A percentile compares a stretch with the other conserved stretches of the same genome.
phyloP scores from a whole-genome alignment of 2,113 vertebrate species.

The Pseudorhombus dupliciocellatus region DNA sequence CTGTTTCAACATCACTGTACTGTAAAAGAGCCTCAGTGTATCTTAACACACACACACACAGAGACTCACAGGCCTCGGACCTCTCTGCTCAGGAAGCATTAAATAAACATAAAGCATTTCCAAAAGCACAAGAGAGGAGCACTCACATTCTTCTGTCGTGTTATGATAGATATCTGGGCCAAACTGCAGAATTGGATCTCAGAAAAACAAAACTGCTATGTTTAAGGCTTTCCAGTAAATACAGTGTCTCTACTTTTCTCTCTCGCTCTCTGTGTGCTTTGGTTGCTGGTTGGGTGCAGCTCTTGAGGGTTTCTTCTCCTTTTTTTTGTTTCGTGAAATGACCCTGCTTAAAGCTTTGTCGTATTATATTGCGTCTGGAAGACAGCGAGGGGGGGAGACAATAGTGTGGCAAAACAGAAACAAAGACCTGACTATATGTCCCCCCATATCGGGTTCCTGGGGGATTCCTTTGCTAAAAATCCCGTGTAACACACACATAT shows the following conservation, averaged over 20 bases:
- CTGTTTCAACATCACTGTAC: slow-evolving; percentile 2
- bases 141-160: slow-evolving; percentile 56
- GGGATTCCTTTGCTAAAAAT: slow-evolving; percentile 69
- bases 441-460: slow-evolving; percentile 70
- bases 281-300: slow-evolving; percentile 12
- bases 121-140: slow-evolving; percentile 48
- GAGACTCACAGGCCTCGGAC: slow-evolving; percentile 33
- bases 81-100: slow-evolving; percentile 67
- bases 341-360: slow-evolving; percentile 31
- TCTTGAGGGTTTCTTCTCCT: slow-evolving; percentile 20
- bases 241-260: background rate
- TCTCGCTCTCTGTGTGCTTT: background rate
- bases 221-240: slow-evolving; percentile 3
- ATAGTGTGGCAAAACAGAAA: slow-evolving; percentile 61
- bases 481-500: slow-evolving; percentile 35
- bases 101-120: slow-evolving; percentile 71
- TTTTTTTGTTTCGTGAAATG: slow-evolving; percentile 13
- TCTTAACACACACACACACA: slow-evolving; percentile 12
- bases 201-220: slow-evolving; percentile 40
- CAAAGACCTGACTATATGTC: slow-evolving; percentile 72
- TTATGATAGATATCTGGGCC: slow-evolving; percentile 68
- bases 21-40: slow-evolving; percentile 23
- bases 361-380: slow-evolving; percentile 73
- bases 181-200: slow-evolving; percentile 43
- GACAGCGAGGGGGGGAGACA: slow-evolving; percentile 64